Base-by-base conservation (phyloP, 2,888 invertebrate species). In the Nomada flava region DNA sequence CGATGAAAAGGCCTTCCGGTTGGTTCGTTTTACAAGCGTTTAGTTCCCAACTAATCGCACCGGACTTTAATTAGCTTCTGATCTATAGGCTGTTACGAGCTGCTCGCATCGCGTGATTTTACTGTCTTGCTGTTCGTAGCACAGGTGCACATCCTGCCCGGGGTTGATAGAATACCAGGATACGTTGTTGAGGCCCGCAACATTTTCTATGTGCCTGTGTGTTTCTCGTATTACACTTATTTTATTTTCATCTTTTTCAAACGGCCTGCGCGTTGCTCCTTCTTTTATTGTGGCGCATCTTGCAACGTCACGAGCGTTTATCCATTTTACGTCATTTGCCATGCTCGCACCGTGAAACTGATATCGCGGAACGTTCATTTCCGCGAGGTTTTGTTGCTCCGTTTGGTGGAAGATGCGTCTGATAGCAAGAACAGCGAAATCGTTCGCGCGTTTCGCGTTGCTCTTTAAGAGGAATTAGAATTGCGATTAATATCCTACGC, bases 241-340 rank as follows among this genome's bases (percentile, higher is more conserved):
- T 50, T 79, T 65, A 59, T 53, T 79, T 74, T 60, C 53, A 52
- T 42, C 68, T 44, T 77, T 76, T 76, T 57, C 76, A 36, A 50
- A 50, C 47, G 57, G n/a, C 23, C 44, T 18, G 23, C 65, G 18
- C 50, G 52, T 36, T 52, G 52, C 10, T 36, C 23, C 59, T 60
- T 67, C 59, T 73, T 73, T 60, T 60, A 68, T 67, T 63, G 57
- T 60, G 64, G 68, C 52, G 79, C 74, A 79, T 73, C 60, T 65
- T 71, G 86, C 85, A 74, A 69, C 86, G 80, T 85, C 84, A 77
- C 75, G 80, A 83, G 72, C 76, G 80, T 84, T 85, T 83, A 83
- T 85, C 77, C 76, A 73, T 68, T 83, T 85, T 86, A 77, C 80
- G 75, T 86, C 84, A 83, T 85, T 85, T 77, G 75, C 76, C 67